phyloP scores from a whole-genome alignment of 2,113 vertebrate species.

The Cheilinus undulatus region DNA sequence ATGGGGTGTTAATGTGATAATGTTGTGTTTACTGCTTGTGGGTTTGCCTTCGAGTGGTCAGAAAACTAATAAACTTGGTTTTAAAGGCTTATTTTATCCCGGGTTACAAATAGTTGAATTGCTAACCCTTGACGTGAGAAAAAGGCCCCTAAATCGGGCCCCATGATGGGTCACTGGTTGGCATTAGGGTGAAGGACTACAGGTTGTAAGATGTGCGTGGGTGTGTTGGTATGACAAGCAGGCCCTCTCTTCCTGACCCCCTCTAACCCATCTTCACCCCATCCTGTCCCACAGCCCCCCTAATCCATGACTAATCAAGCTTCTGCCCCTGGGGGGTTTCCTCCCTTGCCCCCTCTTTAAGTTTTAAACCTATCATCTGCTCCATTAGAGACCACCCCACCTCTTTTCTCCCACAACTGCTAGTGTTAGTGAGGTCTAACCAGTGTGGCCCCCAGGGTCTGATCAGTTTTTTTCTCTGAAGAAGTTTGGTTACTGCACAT shows the following conservation, averaged over 20 bases:
- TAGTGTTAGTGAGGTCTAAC: slow-evolving; percentile 4
- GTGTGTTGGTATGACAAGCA: slow-evolving; percentile 22
- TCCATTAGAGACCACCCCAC: slow-evolving; percentile 57
- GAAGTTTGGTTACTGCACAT: no score
- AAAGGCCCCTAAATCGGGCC: not conserved
- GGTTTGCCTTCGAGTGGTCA: not conserved
- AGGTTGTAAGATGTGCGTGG: slow-evolving; percentile 1
- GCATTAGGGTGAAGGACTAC: slow-evolving; percentile 6
- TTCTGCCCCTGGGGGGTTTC: slow-evolving; percentile 19
- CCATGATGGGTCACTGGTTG: slow-evolving; percentile 2
- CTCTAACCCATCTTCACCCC: slow-evolving; percentile 21
- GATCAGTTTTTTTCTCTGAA: not conserved
- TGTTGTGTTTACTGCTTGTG: not conserved
- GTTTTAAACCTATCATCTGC: slow-evolving; percentile 72
- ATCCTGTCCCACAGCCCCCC: slow-evolving; percentile 12
- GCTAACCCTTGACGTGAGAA: not conserved
- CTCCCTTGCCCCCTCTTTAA: slow-evolving; percentile 46
- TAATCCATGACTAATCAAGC: slow-evolving; percentile 66
- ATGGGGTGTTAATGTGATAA: not conserved
- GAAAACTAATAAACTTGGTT: not conserved
- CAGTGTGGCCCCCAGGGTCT: no score
- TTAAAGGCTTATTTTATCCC: not conserved
- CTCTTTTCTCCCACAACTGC: slow-evolving; percentile 26
- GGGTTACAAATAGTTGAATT: not conserved
- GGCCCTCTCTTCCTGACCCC: slow-evolving; percentile 29